Evolutionary conservation across 30 jellyfish, hydroid and myxozoan genomes (phyloP), one percentile per base, ranked within the genome.

Genomic region (Cassiopea andromeda): DNA sequence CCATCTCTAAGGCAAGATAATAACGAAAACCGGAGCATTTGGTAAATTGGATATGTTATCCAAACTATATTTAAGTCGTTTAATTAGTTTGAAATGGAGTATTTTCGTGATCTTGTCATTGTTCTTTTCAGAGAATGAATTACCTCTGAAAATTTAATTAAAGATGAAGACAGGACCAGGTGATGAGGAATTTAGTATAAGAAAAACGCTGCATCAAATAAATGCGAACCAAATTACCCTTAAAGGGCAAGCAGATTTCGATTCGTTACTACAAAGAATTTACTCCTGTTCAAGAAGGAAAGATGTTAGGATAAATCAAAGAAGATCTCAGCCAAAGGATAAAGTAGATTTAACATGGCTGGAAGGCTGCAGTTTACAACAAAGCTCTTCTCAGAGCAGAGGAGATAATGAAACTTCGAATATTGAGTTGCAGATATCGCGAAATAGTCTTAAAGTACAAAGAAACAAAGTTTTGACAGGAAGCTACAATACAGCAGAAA

Each of bases 131-230:
- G 60, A 38, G 18, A 16, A 68, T 45, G 60, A 17, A 79, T 79
- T 61, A 47, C 59, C 76, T 14, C 12, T 18, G 6, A 68, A 44
- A 46, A 83, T 83, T 71, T 17, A 84, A 83, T 83, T 83, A 8
- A 61, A 68, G 79, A 43, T 68, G 48, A 15, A 38, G 12, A 15
- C 18, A 10, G 46, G 73, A 4, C 4, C 85, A 83, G 85, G 91
- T 83, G 91, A 66, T 43, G 18, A 10, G 54, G 50, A 17, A 44
- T n/a, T 73, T 1, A 76, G 69, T 69, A 68, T 69, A 47, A 68
- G 48, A n/a, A 46, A 44, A 83, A 83, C 78, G 91, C 60, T 83
- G 91, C 77, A 83, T 49, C 77, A 48, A 69, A 83, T 83, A 68
- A 45, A 69, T 44, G 48, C 69, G 0, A 68, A 50, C 60, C 45